Base-by-base conservation (phyloP, 2,888 invertebrate genomes). In the Syrphus vitripennis region DNA sequence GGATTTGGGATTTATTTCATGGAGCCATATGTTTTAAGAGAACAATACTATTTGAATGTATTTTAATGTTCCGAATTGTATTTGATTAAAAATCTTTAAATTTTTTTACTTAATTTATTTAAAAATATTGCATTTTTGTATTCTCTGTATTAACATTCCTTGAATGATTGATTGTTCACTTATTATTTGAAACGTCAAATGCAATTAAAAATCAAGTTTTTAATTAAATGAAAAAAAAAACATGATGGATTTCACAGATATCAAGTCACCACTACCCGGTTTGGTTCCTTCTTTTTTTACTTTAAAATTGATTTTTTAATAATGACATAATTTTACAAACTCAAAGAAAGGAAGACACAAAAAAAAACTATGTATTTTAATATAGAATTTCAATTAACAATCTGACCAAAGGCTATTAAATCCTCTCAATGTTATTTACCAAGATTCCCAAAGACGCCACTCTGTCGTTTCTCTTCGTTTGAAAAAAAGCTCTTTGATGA, bases 401-500 rank as follows among this genome's bases (percentile, higher is more conserved):
- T 65, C 29, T 31, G 45, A 65, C 37, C 65, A 65, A 48, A 65
- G 29, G 65, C 65, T 65, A 65, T 65, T 48, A 65, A 65, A 48
- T 48, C 14, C 21, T 45, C 29, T 31, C 48, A 7, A 14, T 31
- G 48, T 48, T 26, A 29, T 31, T 19, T 48, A 63, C 37, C 48
- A 34, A 34, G 50, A 14, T 61, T 26, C 16, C 26, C 19, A 48
- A 50, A 31, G 72, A 74, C 69, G 77, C 77, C 77, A 77, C 77
- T 26, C 37, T 77, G 59, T 50, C 69, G 59, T 19, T 59, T 77
- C 59, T 31, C 50, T 59, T 55, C n/a, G n/a, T n/a, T n/a, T n/a
- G n/a, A n/a, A n/a, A n/a, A 67, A 63, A 63, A 67, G 42, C 48
- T 37, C 77, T 77, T 50, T 77, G 59, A 77, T 69, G 69, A 77